A percentile compares a stretch with the other conserved stretches of the same genome.
phyloP scores from a whole-genome alignment of 1,140 invertebrate genomes.

The Rhagoletis pomonella region DNA sequence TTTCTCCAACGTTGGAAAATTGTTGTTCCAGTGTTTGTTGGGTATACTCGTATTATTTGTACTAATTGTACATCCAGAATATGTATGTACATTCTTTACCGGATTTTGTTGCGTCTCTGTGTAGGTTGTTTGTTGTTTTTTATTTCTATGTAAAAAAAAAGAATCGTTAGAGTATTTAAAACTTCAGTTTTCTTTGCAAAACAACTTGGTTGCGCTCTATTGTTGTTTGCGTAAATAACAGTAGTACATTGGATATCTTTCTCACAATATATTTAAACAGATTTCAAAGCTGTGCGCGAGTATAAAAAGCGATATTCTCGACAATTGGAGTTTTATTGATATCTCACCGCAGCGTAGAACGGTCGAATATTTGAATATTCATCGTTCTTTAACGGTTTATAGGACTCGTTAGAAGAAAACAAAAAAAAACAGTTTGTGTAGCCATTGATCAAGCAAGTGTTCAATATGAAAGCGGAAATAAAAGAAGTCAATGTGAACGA shows the following conservation, averaged over 20 bases:
- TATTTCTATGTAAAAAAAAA: neutral
- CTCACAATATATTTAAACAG: neutral
- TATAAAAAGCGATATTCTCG: constrained; percentile 24
- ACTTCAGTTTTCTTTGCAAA: neutral
- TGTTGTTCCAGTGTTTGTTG: neutral
- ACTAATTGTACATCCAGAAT: neutral
- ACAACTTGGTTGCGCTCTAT: neutral
- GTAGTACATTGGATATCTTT: neutral
- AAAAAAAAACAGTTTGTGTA: neutral
- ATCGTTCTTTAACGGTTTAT: neutral
- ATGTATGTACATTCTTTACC: constrained; percentile 11
- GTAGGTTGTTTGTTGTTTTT: constrained; percentile 13
- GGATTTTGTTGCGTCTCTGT: constrained; percentile 8
- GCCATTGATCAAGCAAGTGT: neutral
- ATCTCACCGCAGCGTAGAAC: neutral
- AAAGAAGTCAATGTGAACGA: neutral
- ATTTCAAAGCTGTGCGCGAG: neutral
- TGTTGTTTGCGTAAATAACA: neutral
- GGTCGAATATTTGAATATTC: neutral
- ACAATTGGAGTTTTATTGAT: constrained; percentile 9
- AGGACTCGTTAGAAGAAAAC: neutral
- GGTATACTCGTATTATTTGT: neutral
- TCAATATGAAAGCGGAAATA: constrained; percentile 8
- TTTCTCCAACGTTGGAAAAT: too few relatives aligned
- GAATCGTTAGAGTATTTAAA: neutral